A percentile compares a stretch with the other conserved stretches of the same genome.
These are phyloP conservation scores for Tetanocera ferruginea DNA, from an alignment of 2,888 invertebrate species.

Conservation along the genomic window DNA sequence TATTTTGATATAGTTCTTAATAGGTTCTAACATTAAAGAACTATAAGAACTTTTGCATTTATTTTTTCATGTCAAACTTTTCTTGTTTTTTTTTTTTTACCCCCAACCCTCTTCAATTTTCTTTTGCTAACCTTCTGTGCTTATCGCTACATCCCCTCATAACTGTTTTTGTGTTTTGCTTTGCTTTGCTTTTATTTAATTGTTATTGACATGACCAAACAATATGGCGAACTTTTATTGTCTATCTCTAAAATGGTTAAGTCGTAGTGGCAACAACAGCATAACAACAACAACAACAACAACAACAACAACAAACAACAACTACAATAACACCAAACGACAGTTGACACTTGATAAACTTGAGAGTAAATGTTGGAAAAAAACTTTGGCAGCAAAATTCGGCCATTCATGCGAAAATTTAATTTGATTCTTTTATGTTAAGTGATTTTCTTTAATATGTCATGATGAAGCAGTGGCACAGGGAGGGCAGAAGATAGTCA, in stretches of 20 bases:
- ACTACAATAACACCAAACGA: neutral
- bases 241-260: neutral
- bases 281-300: neutral
- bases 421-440: conserved; percentile 12
- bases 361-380: neutral
- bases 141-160: no score
- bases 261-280: neutral
- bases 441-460: neutral
- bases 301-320: neutral
- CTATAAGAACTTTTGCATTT: no score
- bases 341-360: conserved; percentile 19
- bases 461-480: neutral
- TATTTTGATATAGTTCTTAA: neutral
- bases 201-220: conserved; percentile 27
- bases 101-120: neutral
- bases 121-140: no score
- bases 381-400: neutral
- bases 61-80: neutral
- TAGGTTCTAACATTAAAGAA: no score
- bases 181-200: conserved; percentile 15
- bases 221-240: conserved; percentile 20
- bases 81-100: neutral
- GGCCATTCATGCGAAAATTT: conserved; percentile 24
- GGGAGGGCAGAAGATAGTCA: neutral
- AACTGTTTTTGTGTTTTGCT: neutral